Evolutionary conservation across 2,113 vertebrate species (phyloP).

Genomic region (Aphyosemion australe): DNA sequence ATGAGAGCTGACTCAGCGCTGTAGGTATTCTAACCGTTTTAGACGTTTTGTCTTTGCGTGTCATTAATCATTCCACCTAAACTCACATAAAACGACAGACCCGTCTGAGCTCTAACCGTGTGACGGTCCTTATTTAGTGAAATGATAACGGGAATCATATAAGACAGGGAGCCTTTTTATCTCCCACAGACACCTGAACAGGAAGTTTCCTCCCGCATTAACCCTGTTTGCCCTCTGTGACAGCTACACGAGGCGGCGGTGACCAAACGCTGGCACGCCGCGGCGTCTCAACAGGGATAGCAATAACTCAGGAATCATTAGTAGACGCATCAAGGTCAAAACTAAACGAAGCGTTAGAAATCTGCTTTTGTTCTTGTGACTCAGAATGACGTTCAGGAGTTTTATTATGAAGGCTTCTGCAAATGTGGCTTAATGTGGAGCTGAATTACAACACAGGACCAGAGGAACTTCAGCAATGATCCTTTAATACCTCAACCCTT

Average conservation of each 20-base stretch:
- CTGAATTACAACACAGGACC: conserved; percentile 2
- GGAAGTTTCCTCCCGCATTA: conserved; percentile 64
- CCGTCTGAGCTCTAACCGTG: background rate
- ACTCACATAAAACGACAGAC: too few relatives aligned
- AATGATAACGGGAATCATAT: conserved; percentile 41
- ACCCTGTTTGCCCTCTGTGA: conserved; percentile 48
- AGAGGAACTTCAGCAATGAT: conserved; percentile 3
- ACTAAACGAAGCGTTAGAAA: too few relatives aligned
- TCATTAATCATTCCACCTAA: background rate
- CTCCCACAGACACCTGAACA: conserved; percentile 27
- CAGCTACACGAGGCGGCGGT: conserved; percentile 37
- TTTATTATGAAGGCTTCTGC: background rate
- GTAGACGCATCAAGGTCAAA: conserved; percentile 5
- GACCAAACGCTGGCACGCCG: conserved; percentile 44
- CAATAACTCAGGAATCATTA: conserved; percentile 25
- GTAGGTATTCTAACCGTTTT: too few relatives aligned
- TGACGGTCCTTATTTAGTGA: conserved; percentile 31
- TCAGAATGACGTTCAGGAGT: too few relatives aligned
- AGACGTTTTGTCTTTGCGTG: background rate
- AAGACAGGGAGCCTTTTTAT: conserved; percentile 57
- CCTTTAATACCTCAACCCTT: too few relatives aligned
- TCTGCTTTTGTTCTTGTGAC: too few relatives aligned
- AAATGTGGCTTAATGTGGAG: conserved; percentile 1
- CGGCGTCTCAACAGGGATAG: conserved; percentile 3
- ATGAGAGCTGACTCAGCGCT: too few relatives aligned